Evolutionary conservation across 2,113 vertebrate genomes (phyloP).

Genomic region (Syngnathus floridae): DNA sequence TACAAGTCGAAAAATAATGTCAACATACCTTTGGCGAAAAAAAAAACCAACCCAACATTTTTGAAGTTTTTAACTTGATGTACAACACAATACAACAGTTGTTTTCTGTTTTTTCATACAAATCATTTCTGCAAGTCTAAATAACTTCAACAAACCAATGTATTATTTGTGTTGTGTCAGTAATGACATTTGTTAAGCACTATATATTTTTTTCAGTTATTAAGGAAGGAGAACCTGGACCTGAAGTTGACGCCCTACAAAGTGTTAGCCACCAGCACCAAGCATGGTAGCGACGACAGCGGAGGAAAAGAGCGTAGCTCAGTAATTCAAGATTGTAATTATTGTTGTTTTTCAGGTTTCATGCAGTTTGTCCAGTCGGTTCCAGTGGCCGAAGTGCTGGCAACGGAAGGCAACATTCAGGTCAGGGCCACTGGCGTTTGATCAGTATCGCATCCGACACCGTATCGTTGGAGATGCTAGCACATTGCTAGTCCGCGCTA

Average conservation of each 20-base stretch:
- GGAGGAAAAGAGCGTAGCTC: neutral
- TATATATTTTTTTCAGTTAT: constrained; percentile 65
- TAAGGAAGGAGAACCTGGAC: constrained; percentile 96
- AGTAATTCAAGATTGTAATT: neutral
- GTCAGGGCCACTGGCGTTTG: constrained; percentile 50
- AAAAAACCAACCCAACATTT: too few relatives aligned
- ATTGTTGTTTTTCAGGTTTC: constrained; percentile 73
- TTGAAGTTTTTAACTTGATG: too few relatives aligned
- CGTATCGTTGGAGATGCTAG: too few relatives aligned
- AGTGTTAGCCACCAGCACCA: constrained; percentile 96
- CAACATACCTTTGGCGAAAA: too few relatives aligned
- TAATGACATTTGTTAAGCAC: too few relatives aligned
- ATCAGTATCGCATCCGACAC: neutral
- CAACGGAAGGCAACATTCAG: constrained; percentile 97
- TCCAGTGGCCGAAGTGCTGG: constrained; percentile 94
- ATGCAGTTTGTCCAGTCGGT: constrained; percentile 99
- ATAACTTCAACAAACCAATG: too few relatives aligned
- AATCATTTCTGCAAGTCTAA: too few relatives aligned
- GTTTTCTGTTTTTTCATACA: too few relatives aligned
- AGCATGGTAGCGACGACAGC: constrained; percentile 77
- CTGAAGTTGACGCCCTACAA: constrained; percentile 96
- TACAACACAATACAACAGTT: too few relatives aligned
- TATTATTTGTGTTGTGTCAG: too few relatives aligned
- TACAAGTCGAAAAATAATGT: too few relatives aligned
- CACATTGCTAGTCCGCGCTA: too few relatives aligned